Evolutionary conservation across 2,888 invertebrate species (phyloP), one percentile per base, ranked within the genome.

Genomic region (Hypsopygia costalis): DNA sequence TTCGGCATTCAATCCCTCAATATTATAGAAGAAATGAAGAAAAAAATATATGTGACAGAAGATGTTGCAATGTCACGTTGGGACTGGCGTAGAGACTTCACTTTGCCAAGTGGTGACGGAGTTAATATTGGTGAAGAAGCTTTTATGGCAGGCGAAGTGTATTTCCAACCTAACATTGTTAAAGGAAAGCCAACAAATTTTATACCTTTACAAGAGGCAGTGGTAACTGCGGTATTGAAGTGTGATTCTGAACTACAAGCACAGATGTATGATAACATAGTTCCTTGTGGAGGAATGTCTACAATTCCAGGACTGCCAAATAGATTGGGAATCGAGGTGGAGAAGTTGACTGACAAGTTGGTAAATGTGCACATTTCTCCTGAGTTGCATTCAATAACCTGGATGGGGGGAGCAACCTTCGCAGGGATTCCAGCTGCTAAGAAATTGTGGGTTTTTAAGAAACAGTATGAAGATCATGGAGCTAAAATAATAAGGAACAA

Each of bases 381-480:
- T 0, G 86, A 87, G 47, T 49, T 73, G 0, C 75, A 76, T 27
- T 62, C 73, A 0, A 51, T 74, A 0, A 21, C 76, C 0, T 86
- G 85, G 86, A 47, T 86, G 9, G 87, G 87, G 0, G 87, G 76
- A 2, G 74, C 87, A 0, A 71, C 71, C 0, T 85, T 81, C 34
- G 80, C 82, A 1, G 72, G 73, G 0, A 64, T 85, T 39, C 22
- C 57, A 0, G 77, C 62, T 0, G 48, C 74, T 0, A 45, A 55
- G 2, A 73, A 69, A 34, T 43, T 81, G 35, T 83, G 76, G 73
- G 58, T 87, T 0, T 48, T 51, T 0, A 78, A 73, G 45, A 70
- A 68, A 12, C 79, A 81, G 38, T 87, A 57, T 33, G 81, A 83
- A 10, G 86, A 87, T 1, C 52, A 73, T 1, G 86, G 85, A 0